Percentiles rank a stretch among this genome's conserved stretches.
Conservation (phyloP, 2,888 invertebrate species). For the Drosophila helvetica region DNA sequence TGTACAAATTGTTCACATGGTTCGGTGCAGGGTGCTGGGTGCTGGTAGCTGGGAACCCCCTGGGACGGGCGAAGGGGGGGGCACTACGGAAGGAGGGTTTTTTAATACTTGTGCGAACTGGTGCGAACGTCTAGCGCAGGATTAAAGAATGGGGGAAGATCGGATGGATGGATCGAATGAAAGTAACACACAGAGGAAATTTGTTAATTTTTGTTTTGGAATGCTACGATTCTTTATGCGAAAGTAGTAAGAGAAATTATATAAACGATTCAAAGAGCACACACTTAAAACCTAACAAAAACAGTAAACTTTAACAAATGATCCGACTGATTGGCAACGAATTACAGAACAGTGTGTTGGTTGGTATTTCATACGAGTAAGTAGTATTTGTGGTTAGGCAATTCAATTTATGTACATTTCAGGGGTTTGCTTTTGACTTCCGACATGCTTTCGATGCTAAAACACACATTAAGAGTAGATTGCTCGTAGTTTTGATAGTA, state of each 20-base stretch:
- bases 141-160: slow-evolving; percentile 19
- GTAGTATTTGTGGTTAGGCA: slow-evolving; percentile 40
- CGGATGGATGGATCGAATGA: slow-evolving; percentile 38
- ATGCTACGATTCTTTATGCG: slow-evolving; percentile 73
- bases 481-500: slow-evolving; percentile 55
- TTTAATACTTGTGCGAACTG: slow-evolving; percentile 75
- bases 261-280: slow-evolving; percentile 60
- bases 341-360: slow-evolving; percentile 49
- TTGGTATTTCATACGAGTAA: slow-evolving; percentile 13
- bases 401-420: slow-evolving; percentile 67
- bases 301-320: slow-evolving; percentile 71
- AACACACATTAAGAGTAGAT: slow-evolving; percentile 60
- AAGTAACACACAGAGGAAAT: slow-evolving; percentile 34
- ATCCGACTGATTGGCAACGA: slow-evolving; percentile 12
- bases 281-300: slow-evolving; percentile 78
- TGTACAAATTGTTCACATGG: slow-evolving; percentile 70
- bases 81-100: slow-evolving; percentile 23
- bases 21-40: slow-evolving; percentile 56
- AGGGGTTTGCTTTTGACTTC: slow-evolving; percentile 24
- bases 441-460: slow-evolving; percentile 52
- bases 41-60: neutral
- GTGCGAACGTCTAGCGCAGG: slow-evolving; percentile 50
- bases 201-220: slow-evolving; percentile 63
- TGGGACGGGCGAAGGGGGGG: slow-evolving; percentile 19
- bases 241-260: slow-evolving; percentile 52